These are phyloP conservation scores for Platanista minor DNA, from an alignment of 2,113 vertebrate species.

Conservation along the genomic window DNA sequence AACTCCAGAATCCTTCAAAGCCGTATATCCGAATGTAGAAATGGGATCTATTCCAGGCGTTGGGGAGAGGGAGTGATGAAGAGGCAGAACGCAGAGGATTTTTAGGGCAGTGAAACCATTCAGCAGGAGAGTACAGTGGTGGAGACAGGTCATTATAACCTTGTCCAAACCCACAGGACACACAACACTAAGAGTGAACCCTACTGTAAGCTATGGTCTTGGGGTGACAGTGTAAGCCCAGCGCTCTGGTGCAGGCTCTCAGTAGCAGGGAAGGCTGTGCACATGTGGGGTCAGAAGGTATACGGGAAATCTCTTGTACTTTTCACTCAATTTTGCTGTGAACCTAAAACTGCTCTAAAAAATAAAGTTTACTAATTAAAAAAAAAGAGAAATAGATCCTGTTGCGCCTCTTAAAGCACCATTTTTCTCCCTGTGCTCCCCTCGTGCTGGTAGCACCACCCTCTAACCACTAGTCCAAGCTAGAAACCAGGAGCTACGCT, in stretches of 20 bases:
- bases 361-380: background rate
- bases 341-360: background rate
- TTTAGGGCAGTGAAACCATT: background rate
- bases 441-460: background rate
- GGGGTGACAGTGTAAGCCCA: background rate
- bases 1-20: background rate
- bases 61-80: background rate
- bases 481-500: background rate
- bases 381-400: background rate
- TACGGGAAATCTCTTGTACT: background rate
- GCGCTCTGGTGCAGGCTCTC: background rate
- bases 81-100: background rate
- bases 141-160: background rate
- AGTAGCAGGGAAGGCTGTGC: background rate
- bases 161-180: background rate
- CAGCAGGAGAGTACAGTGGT: background rate
- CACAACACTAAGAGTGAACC: background rate
- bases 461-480: background rate
- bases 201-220: background rate
- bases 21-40: fast-evolving
- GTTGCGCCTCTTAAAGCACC: background rate
- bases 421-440: background rate
- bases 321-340: background rate
- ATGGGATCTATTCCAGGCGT: background rate
- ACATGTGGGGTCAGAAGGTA: fast-evolving